Conservation (phyloP, 1,140 invertebrate genomes). For the Microplitis mediator region DNA sequence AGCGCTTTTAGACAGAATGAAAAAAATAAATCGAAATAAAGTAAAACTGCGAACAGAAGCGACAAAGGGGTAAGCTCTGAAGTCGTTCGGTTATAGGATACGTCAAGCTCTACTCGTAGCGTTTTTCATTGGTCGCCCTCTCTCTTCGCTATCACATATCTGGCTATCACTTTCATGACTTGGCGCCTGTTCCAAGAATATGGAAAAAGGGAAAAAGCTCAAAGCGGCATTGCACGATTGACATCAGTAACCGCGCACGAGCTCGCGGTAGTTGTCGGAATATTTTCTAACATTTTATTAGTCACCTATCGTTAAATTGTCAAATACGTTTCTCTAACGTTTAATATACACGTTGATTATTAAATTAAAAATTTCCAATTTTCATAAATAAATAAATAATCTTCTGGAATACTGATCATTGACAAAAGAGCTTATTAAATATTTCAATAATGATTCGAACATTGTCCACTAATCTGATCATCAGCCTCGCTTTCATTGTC, state of each 20-base stretch:
- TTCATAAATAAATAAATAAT: background rate
- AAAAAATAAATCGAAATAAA: background rate
- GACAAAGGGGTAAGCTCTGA: constrained; percentile 33
- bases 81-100: background rate
- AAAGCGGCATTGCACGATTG: constrained; percentile 17
- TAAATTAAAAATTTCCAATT: too few species aligned
- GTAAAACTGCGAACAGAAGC: constrained; percentile 33
- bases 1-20: background rate
- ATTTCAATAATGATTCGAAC: constrained; percentile 37
- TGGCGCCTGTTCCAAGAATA: constrained; percentile 25
- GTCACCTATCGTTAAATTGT: background rate
- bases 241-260: constrained; percentile 28
- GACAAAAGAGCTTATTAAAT: background rate
- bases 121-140: constrained; percentile 25
- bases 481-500: constrained; percentile 51
- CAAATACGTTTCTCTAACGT: background rate
- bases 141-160: constrained; percentile 27
- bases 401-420: background rate
- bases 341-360: too few species aligned
- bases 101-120: background rate
- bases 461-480: constrained; percentile 42
- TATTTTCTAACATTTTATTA: background rate
- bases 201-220: background rate
- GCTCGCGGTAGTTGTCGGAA: background rate
- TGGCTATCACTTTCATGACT: constrained; percentile 29